Base-by-base conservation (phyloP, 1,140 invertebrate genomes). In the Battus philenor region DNA sequence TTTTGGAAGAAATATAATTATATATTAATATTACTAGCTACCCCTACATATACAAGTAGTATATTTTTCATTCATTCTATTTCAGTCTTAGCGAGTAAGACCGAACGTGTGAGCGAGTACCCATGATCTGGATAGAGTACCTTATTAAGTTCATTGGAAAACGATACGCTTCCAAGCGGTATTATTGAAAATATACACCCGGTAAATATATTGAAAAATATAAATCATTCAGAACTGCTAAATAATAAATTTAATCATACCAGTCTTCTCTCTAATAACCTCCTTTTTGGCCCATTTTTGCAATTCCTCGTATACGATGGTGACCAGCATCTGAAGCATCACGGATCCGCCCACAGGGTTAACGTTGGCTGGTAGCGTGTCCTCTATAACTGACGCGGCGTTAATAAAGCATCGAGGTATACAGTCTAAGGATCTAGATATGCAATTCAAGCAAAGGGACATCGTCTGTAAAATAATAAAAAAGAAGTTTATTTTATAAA, bases 361-460 rank as follows among this genome's bases (percentile, higher is more conserved):
- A 9, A 90, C 87, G 60, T 91, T 89, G 0, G 91, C 88, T 0
- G 92, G 91, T 6, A 94, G 73, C 2, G 89, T 87, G 11, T 90
- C 89, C 56, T 93, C 88, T 15, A 95, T 68, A 0, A 90, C 65
- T 0, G 80, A 61, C 0, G 88, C 81, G 0, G 89, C 82, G 44
- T 86, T 87, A 1, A 88, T 66, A 8, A 93, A 65, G 0, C 86
- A 78, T 13, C 87, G 76, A 0, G 91, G 90, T 4, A 91, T 57
- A 47, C 90, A 91, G 50, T 91, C 88, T 63, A 90, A 88, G 1
- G 91, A 84, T 59, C 93, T 88, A 0, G 88, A 88, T 32, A 93
- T 88, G 56, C 91, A 91, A 0, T 88, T 88, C n/a, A 94, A 68
- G 7, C 91, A 89, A 15, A 93, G 73, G 0, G 91, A 91, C 88